A percentile compares a stretch with the other conserved stretches of the same genome.
These are phyloP conservation scores for Corvus cornix DNA, from an alignment of 2,113 vertebrate genomes.

Conservation along the genomic window DNA sequence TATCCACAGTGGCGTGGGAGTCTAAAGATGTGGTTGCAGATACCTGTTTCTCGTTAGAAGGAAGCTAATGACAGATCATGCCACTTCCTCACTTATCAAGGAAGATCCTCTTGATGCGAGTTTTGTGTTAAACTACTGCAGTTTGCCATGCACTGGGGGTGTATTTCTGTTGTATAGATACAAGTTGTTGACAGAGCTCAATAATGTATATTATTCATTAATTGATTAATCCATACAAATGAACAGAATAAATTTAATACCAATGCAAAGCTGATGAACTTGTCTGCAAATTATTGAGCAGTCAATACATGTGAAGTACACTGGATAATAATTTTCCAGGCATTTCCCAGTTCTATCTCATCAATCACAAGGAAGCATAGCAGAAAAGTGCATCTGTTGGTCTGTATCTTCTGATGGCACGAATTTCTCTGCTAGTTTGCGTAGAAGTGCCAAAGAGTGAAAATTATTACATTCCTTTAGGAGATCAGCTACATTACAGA, in stretches of 20 bases:
- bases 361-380: neutral
- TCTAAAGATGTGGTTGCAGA: conserved; percentile 73
- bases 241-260: neutral
- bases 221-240: neutral
- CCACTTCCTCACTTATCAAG: conserved; percentile 73
- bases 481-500: neutral
- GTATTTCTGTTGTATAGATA: neutral
- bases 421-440: neutral
- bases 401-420: neutral
- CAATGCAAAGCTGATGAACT: neutral
- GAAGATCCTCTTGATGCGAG: conserved; percentile 18
- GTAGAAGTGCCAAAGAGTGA: neutral
- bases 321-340: neutral
- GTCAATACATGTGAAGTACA: neutral
- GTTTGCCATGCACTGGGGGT: neutral
- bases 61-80: conserved; percentile 76
- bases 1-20: conserved; percentile 69
- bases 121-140: neutral
- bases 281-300: neutral
- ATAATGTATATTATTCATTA: neutral
- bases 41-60: conserved; percentile 74
- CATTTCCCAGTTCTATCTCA: neutral
- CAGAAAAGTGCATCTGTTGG: neutral
- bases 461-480: neutral
- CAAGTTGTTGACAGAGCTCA: neutral